Base-by-base conservation (phyloP, 2,797 vertebrate genomes). In the Vultur gryphus region DNA sequence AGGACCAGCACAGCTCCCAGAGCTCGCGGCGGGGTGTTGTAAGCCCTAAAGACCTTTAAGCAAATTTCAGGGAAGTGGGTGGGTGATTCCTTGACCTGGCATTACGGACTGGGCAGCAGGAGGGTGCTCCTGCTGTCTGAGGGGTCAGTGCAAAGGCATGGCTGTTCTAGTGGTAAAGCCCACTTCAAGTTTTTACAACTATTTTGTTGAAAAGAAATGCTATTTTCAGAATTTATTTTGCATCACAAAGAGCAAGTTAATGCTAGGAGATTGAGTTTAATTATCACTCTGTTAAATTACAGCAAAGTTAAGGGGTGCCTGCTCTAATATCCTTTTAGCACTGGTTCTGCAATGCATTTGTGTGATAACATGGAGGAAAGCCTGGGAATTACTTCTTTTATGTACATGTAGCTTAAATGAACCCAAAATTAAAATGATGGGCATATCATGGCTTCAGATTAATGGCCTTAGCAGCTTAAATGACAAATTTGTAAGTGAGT, bases 381-480 rank as follows among this genome's bases (percentile, higher is more conserved):
- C 67, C 64, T 78, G 57, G 28, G 83, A 90, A 89, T 89, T 46
- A 65, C 28, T 84, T 69, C 89, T 95, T 84, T 92, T 72, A 31
- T 55, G 58, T 61, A 54, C 51, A 5, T 5, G 10, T 8, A 52
- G 65, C 91, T 94, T 52, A 85, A 96, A 83, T 33, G 85, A 88
- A 69, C 67, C 88, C 85, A 2, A 43, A 81, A 89, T 95, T 91
- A 86, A 91, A 89, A 72, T 64, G 89, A 96, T 54, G 67, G 82
- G 83, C 91, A 2, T 89, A 93, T 84, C 54, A 16, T 28, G 88
- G 52, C 70, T 90, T 28, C 58, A 75, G 77, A 77, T 84, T 65
- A 94, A 89, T 16, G 81, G 71, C 55, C 14, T 35, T 7, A 67
- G 87, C 84, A 49, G 62, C 80, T 72, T 43, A 55, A 95, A 65